Conservation (phyloP, 2,797 vertebrate species). For the Urocyon cinereoargenteus region DNA sequence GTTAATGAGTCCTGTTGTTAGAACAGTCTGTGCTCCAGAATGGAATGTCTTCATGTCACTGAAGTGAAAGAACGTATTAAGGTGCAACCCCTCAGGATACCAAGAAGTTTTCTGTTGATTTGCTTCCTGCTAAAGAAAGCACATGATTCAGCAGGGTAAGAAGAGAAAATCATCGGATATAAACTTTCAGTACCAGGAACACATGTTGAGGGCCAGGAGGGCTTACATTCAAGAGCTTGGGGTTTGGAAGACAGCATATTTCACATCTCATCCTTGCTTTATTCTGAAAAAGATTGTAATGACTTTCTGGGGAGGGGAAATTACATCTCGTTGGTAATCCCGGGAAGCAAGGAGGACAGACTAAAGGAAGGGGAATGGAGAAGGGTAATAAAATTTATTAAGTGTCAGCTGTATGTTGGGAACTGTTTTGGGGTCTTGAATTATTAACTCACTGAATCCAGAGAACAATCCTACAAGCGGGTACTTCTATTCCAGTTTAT, state of each 20-base stretch:
- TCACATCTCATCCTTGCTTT: not conserved
- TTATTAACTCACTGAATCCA: conserved; percentile 1
- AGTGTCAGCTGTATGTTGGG: not conserved
- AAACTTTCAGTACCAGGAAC: not conserved
- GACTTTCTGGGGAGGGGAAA: not conserved
- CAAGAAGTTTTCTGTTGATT: not conserved
- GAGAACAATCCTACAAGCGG: not conserved
- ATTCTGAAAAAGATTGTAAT: conserved; percentile 18
- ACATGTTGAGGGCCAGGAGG: not conserved
- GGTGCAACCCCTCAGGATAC: not conserved
- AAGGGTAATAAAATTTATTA: not conserved
- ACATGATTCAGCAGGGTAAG: not conserved
- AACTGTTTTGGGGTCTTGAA: not conserved
- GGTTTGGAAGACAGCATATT: not conserved
- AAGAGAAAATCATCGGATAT: not conserved
- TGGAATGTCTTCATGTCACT: not conserved
- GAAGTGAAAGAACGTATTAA: conserved; percentile 3
- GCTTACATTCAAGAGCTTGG: conserved; percentile 16
- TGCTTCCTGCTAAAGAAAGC: not conserved
- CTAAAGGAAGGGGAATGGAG: not conserved
- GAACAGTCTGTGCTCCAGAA: not conserved
- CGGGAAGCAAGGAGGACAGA: not conserved
- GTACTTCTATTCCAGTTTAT: not conserved
- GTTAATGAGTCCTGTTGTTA: conserved; percentile 25
- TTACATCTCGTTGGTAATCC: not conserved